These are phyloP conservation scores for Marcusenius ussheri DNA, from an alignment of 2,113 vertebrate species.

Conservation along the genomic window DNA sequence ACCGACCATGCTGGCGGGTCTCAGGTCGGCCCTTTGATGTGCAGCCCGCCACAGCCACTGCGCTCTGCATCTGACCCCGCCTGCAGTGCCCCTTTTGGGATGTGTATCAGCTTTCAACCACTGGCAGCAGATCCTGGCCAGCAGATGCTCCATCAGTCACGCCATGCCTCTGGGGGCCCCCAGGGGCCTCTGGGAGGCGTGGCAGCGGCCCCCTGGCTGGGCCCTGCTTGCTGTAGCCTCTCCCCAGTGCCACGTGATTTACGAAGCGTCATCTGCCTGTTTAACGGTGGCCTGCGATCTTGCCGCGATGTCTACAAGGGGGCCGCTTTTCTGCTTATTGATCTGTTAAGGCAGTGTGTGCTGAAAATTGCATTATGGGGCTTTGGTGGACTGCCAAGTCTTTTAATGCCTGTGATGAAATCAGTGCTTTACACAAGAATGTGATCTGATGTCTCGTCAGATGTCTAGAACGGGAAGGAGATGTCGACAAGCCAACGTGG, in stretches of 20 bases:
- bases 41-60: neutral
- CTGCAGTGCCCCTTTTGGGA: conserved; percentile 27
- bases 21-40: neutral
- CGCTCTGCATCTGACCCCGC: conserved; percentile 23
- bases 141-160: conserved; percentile 68
- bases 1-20: neutral
- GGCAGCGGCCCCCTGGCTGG: neutral
- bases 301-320: neutral
- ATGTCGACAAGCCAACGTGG: neutral
- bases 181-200: neutral
- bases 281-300: neutral
- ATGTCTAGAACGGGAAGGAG: neutral
- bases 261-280: neutral
- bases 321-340: neutral
- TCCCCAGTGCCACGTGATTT: neutral
- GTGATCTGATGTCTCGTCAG: neutral
- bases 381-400: neutral
- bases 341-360: neutral
- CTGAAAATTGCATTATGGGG: neutral
- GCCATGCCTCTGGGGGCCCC: conserved; percentile 21
- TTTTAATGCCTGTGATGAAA: neutral
- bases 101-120: conserved; percentile 49
- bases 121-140: conserved; percentile 56
- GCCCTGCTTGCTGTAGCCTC: conserved; percentile 8
- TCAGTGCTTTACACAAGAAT: neutral